phyloP scores from a whole-genome alignment of 2,797 vertebrate species.

The Myiothlypis chrysogaster region DNA sequence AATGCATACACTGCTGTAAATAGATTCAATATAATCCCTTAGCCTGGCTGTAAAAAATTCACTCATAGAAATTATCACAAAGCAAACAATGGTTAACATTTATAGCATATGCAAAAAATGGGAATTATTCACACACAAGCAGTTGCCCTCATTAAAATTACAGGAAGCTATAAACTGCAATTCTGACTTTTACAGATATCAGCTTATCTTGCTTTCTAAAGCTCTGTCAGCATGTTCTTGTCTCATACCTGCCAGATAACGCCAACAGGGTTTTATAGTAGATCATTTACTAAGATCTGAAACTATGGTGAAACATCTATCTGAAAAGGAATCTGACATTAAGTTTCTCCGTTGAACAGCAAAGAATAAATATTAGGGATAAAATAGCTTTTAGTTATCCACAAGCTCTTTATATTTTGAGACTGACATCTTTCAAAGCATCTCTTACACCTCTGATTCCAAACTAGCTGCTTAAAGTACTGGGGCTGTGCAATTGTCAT shows the following conservation, averaged over 20 bases:
- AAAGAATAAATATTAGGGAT: background rate
- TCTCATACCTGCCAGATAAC: background rate
- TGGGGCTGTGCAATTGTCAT: background rate
- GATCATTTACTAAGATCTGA: background rate
- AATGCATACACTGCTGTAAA: background rate
- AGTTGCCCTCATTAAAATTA: background rate
- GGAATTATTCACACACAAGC: background rate
- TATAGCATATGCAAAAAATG: background rate
- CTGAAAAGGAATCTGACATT: background rate
- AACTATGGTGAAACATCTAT: background rate
- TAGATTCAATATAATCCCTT: conserved; percentile 2
- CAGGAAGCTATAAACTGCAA: background rate
- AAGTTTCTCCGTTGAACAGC: background rate
- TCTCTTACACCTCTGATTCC: background rate
- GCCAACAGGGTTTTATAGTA: background rate
- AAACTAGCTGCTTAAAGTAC: background rate
- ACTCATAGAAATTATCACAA: background rate
- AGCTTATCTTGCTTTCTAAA: background rate
- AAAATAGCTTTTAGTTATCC: conserved; percentile 4
- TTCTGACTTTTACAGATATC: background rate
- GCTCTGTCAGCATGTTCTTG: background rate
- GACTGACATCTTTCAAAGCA: background rate
- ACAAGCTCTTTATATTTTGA: background rate
- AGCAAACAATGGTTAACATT: background rate
- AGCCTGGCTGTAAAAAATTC: background rate